Evolutionary conservation across 2,888 invertebrate species (phyloP).

Genomic region (Capitulum mitella): DNA sequence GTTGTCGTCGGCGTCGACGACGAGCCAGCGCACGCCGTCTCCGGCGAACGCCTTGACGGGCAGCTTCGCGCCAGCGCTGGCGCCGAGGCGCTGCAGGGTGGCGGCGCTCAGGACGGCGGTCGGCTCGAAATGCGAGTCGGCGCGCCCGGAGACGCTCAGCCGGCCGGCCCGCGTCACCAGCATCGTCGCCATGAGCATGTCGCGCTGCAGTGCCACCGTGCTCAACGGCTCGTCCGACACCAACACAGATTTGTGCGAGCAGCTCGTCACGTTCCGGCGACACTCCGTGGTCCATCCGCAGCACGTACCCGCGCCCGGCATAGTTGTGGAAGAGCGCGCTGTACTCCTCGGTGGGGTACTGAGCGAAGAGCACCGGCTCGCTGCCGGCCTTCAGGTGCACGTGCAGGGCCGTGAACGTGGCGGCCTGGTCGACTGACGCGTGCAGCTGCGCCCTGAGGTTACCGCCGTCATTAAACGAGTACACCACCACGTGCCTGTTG

Average conservation of each 20-base stretch:
- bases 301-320: not conserved
- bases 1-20: not conserved
- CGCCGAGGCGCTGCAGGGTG: not conserved
- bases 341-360: not conserved
- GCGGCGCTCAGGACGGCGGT: not conserved
- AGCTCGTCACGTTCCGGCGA: not conserved
- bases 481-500: not conserved
- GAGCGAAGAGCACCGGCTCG: not conserved
- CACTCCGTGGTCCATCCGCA: not conserved
- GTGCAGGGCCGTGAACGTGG: not conserved
- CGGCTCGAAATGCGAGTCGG: not conserved
- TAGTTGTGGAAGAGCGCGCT: not conserved
- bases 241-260: not conserved
- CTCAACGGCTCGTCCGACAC: not conserved
- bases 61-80: too few species aligned
- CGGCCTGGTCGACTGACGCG: not conserved
- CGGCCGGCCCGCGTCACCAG: not conserved
- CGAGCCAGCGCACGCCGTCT: not conserved
- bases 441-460: not conserved
- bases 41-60: not conserved
- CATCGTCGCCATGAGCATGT: not conserved
- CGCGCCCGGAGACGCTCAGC: not conserved
- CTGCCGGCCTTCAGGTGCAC: not conserved
- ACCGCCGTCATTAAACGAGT: not conserved
- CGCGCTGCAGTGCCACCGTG: not conserved